Conservation (phyloP, 2,797 vertebrate species). For the Brachymystax lenok region DNA sequence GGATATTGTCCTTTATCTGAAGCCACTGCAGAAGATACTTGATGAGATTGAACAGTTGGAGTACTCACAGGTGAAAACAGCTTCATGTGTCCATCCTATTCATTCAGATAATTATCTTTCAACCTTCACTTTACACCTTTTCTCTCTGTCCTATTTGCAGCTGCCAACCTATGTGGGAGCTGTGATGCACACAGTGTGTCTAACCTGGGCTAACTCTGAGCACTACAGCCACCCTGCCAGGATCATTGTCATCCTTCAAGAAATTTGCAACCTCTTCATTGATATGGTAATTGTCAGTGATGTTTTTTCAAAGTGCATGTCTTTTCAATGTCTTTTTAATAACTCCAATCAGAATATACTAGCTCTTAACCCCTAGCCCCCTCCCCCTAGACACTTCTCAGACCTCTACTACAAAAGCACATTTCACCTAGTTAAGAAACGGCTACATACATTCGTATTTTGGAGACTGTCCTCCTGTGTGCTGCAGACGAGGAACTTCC, state of each 20-base stretch:
- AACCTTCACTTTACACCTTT: not conserved
- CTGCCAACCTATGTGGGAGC: conserved; percentile 55
- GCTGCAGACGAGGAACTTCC: conserved; percentile 69
- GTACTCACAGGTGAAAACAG: conserved; percentile 55
- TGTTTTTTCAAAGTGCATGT: not conserved
- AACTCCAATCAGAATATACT: not conserved
- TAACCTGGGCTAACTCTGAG: conserved; percentile 67
- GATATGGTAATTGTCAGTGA: not conserved
- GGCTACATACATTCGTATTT: not conserved
- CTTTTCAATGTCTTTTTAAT: not conserved
- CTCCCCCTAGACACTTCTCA: no score
- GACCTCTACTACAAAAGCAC: no score
- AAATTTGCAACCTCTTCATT: conserved; percentile 79
- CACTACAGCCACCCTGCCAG: conserved; percentile 68
- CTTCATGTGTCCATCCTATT: not conserved
- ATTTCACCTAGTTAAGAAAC: no score
- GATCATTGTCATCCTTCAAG: conserved; percentile 72
- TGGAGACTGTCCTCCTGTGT: not conserved
- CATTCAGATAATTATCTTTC: not conserved
- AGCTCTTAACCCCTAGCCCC: no score
- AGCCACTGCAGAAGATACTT: conserved; percentile 61
- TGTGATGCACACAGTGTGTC: conserved; percentile 65
- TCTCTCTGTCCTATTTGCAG: conserved; percentile 52
- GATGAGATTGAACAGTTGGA: conserved; percentile 70
- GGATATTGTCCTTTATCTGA: conserved; percentile 70